phyloP scores from a whole-genome alignment of 37 sponge, comb jelly and placozoan genomes.

The Hormiphora californensis region DNA sequence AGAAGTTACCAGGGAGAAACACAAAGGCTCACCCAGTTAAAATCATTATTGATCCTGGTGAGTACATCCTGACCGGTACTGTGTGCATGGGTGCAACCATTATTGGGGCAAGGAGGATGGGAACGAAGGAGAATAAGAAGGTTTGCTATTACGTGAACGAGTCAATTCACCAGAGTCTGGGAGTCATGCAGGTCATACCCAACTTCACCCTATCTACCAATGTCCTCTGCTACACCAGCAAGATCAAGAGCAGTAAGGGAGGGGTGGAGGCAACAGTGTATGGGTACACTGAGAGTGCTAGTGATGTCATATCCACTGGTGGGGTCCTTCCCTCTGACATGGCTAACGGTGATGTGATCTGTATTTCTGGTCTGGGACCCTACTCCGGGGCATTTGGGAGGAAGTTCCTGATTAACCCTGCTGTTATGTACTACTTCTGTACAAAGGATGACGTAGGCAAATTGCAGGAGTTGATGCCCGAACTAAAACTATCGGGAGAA shows the following conservation, averaged over 20 bases:
- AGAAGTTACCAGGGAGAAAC: background rate
- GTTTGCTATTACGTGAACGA: background rate
- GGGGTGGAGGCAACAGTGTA: background rate
- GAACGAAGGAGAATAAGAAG: background rate
- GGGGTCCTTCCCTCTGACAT: background rate
- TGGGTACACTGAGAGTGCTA: background rate
- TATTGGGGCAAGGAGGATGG: background rate
- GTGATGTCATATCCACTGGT: background rate
- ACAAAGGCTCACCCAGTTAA: background rate
- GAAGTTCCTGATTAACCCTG: background rate
- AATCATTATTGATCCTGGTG: background rate
- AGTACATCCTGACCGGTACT: background rate
- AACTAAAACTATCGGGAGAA: background rate
- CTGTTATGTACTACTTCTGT: conserved; percentile 1
- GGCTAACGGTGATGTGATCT: background rate
- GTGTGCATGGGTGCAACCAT: background rate
- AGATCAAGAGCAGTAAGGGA: background rate
- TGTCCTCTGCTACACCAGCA: background rate
- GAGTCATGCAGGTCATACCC: background rate
- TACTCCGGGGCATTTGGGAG: background rate
- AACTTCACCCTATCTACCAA: background rate
- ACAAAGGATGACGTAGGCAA: background rate
- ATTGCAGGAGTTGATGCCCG: background rate
- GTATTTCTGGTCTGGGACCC: conserved; percentile 2
- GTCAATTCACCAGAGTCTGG: background rate